Conservation (phyloP, 2,113 vertebrate species). For the Brachirus orientalis region DNA sequence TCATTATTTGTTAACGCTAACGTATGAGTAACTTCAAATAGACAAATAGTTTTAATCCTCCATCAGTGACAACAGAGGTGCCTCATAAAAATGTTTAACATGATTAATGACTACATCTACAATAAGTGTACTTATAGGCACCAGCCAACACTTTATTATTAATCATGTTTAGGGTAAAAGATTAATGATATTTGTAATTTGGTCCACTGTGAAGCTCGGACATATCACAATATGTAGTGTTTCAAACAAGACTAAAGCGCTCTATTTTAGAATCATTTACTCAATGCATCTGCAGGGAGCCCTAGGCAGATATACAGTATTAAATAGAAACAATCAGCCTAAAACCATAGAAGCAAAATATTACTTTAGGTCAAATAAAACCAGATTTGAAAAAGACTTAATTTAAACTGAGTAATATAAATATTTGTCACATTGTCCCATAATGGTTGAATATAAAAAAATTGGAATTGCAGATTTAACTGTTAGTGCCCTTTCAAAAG, state of each 20-base stretch:
- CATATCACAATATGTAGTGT: no score
- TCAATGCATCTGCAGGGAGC: neutral
- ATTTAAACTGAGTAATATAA: constrained; percentile 10
- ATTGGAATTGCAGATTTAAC: constrained; percentile 16
- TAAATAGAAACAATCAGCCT: neutral
- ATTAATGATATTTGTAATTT: neutral
- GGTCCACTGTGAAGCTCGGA: no score
- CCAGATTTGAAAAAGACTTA: no score
- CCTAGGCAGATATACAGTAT: neutral
- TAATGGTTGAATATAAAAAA: constrained; percentile 19
- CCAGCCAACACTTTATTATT: no score
- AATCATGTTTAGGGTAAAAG: no score
- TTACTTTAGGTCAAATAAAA: constrained; percentile 10
- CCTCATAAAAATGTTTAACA: no score
- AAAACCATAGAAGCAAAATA: constrained; percentile 11
- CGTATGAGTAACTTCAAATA: neutral
- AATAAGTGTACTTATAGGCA: no score
- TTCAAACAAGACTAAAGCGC: no score
- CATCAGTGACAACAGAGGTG: no score
- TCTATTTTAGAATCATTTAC: neutral
- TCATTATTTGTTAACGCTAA: no score
- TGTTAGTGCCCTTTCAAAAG: constrained; percentile 4
- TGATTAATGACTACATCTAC: no score
- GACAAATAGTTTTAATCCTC: neutral
- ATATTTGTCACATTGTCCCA: neutral